Percentiles rank a stretch among this genome's conserved stretches.
These are phyloP conservation scores for Phrynosoma platyrhinos DNA, from an alignment of 2,113 vertebrate genomes.

Conservation along the genomic window DNA sequence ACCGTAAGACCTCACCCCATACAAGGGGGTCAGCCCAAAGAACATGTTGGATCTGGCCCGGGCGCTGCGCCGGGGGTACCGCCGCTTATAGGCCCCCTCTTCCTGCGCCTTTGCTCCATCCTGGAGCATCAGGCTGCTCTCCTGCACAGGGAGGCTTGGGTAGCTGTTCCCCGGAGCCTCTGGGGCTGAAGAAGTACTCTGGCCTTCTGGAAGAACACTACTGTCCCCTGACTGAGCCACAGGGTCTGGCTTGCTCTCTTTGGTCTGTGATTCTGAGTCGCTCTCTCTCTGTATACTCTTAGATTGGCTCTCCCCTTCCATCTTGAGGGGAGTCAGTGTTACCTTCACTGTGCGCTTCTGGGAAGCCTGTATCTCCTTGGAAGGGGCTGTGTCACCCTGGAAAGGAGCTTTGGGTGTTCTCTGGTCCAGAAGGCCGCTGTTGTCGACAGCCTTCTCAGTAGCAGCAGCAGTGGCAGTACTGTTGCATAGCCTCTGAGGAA, in stretches of 20 bases:
- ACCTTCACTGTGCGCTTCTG: constrained; percentile 84
- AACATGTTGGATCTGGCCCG: constrained; percentile 97
- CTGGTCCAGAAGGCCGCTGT: constrained; percentile 73
- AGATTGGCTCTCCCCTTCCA: constrained; percentile 78
- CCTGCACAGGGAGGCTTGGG: constrained; percentile 74
- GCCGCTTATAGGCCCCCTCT: constrained; percentile 91
- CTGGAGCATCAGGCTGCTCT: constrained; percentile 76
- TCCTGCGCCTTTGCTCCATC: constrained; percentile 89
- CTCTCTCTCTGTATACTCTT: constrained; percentile 69
- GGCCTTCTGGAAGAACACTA: constrained; percentile 59
- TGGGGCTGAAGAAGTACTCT: constrained; percentile 62
- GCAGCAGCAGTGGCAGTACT: constrained; percentile 42
- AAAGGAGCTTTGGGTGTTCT: constrained; percentile 69
- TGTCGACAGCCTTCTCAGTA: constrained; percentile 74
- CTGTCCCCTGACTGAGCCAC: constrained; percentile 57
- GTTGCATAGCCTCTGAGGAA: constrained; percentile 76
- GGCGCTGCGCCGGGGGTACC: constrained; percentile 95
- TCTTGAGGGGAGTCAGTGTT: constrained; percentile 83
- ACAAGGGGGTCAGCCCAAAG: constrained; percentile 95
- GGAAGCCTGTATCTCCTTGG: constrained; percentile 76
- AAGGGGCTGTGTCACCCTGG: constrained; percentile 71
- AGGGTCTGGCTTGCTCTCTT: constrained; percentile 52
- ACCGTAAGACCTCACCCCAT: constrained; percentile 95
- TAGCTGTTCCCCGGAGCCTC: constrained; percentile 50
- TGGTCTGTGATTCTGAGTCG: constrained; percentile 52